Conservation (phyloP, 2,888 invertebrate species). For the Lordiphosa andalusiaca region DNA sequence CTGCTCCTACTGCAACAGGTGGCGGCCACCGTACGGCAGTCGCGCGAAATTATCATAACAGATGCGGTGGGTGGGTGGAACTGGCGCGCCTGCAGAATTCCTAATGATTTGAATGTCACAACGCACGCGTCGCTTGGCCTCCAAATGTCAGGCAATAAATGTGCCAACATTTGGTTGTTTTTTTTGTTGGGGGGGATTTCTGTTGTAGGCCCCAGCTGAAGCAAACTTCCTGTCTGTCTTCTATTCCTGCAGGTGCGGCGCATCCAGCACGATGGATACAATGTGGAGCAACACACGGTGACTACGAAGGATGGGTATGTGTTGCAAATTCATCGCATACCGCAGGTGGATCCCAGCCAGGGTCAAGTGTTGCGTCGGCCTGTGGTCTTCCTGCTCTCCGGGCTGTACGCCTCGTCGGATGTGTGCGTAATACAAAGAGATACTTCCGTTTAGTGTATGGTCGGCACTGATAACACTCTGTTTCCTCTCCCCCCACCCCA, state of each 20-base stretch:
- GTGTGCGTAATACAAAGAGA: conserved; percentile 47
- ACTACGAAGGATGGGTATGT: conserved; percentile 79
- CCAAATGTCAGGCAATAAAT: conserved; percentile 69
- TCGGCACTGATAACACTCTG: background rate
- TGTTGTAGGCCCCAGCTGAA: conserved; percentile 32
- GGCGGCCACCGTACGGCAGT: conserved; percentile 55
- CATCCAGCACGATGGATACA: conserved; percentile 77
- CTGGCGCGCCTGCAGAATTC: conserved; percentile 47
- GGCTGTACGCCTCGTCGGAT: conserved; percentile 78
- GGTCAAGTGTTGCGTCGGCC: conserved; percentile 66
- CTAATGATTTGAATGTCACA: conserved; percentile 66
- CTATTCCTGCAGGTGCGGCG: conserved; percentile 72
- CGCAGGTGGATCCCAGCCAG: conserved; percentile 56
- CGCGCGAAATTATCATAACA: conserved; percentile 78
- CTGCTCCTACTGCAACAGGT: conserved; percentile 37
- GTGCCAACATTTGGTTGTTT: conserved; percentile 47
- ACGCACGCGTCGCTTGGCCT: conserved; percentile 70
- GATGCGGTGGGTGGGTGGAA: conserved; percentile 77
- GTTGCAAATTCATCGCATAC: conserved; percentile 77
- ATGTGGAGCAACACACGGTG: conserved; percentile 83
- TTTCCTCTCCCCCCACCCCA: conserved; percentile 10
- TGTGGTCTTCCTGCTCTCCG: conserved; percentile 76
- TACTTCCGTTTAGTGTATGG: conserved; percentile 11
- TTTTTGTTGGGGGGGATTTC: no score
- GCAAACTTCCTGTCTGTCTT: conserved; percentile 32